Base-by-base conservation (phyloP, 2,888 invertebrate species). In the Thecocarcelia acutangulata region DNA sequence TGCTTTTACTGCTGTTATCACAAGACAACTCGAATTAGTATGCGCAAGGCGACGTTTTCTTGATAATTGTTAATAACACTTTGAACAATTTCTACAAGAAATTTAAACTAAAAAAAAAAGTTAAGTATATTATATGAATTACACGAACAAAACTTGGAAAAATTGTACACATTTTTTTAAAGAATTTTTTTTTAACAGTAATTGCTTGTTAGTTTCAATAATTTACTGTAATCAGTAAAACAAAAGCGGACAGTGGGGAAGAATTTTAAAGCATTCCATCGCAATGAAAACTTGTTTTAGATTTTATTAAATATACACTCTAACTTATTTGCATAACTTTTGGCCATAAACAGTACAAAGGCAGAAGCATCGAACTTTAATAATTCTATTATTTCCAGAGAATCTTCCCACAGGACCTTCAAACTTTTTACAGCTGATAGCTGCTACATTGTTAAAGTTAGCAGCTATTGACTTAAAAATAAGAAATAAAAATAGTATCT, bases 1-100 rank as follows among this genome's bases (percentile, higher is more conserved):
- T n/a, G n/a, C n/a, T n/a, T 56, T 64, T 37, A 77, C 19, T 72
- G 46, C 48, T 72, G 64, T 72, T 78, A 72, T 72, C 78, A 56
- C 37, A 50, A 72, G 52, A 42, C 19, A 64, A 9, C 33, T 9
- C 66, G 11, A 70, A 80, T 80, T 80, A 80, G 75, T 80, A 80
- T 80, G 70, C 80, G 66, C 44, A 72, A 76, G 75, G 80, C 66
- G 80, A 63, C 64, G 21, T 72, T 66, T 80, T 72, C 80, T 72
- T 80, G 70, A 76, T 80, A 76, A 80, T 80, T 80, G 70, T 72
- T 66, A 70, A 52, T 66, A 72, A 58, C 74, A 70, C 46, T 76
- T 68, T 68, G 44, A 68, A 68, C 52, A 59, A 66, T 59, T 80
- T 68, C 75, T 72, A 52, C 69, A 66, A 72, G 72, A 66, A 58